Evolutionary conservation across 2,113 vertebrate species (phyloP).

Genomic region (Ardeotis arabs): DNA sequence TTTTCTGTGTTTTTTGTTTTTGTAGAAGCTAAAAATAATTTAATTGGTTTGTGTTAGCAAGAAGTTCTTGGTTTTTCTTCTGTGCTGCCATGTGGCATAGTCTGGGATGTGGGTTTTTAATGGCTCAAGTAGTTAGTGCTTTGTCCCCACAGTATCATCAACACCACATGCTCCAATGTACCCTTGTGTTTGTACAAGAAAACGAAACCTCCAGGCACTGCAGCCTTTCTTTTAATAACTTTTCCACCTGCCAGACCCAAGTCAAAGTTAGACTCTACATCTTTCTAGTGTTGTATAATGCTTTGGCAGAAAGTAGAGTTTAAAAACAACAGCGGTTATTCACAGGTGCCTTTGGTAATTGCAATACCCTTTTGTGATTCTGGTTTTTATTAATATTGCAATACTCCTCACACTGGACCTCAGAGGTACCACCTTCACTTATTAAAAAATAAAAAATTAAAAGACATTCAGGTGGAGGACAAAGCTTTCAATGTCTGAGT

Average conservation of each 20-base stretch:
- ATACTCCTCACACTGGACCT: not conserved
- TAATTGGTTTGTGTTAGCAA: conserved; percentile 68
- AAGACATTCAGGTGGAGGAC: not conserved
- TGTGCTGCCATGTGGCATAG: conserved; percentile 59
- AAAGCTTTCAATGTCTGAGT: not conserved
- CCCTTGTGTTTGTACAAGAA: conserved; percentile 59
- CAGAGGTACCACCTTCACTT: not conserved
- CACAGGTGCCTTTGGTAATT: not conserved
- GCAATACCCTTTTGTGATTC: not conserved
- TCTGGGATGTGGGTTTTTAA: conserved; percentile 72
- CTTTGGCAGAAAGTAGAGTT: not conserved
- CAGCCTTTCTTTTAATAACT: conserved; percentile 57
- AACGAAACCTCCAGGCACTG: conserved; percentile 28
- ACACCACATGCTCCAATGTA: conserved; percentile 55
- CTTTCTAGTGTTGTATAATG: conserved; percentile 9
- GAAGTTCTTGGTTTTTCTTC: conserved; percentile 54
- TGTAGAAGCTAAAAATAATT: conserved; percentile 58
- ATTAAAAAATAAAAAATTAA: not conserved
- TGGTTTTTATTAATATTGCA: not conserved
- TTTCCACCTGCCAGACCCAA: conserved; percentile 53
- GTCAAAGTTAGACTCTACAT: not conserved
- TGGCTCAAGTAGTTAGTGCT: conserved; percentile 53
- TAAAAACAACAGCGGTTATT: not conserved
- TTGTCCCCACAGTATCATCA: conserved; percentile 59
- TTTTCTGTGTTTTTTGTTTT: conserved; percentile 53